Conservation (phyloP, 2,113 vertebrate genomes). For the Echinops telfairi region DNA sequence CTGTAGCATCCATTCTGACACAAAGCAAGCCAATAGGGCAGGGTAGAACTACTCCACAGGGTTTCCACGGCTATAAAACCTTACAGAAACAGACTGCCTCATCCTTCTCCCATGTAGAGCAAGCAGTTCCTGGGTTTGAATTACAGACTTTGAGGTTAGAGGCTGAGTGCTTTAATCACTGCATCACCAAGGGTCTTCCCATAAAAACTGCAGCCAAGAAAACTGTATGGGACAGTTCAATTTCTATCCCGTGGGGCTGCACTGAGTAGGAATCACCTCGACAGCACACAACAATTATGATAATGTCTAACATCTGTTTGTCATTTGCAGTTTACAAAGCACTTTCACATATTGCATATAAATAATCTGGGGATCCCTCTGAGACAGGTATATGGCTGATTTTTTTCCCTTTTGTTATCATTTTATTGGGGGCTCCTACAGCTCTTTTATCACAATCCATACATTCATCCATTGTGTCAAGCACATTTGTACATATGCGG, state of each 20-base stretch:
- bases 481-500: too few species aligned
- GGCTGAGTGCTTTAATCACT: not conserved
- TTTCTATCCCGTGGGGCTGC: not conserved
- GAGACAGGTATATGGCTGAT: not conserved
- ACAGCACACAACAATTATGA: not conserved
- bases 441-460: too few species aligned
- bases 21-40: not conserved
- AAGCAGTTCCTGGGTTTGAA: not conserved
- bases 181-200: too few species aligned
- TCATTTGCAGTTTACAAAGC: not conserved
- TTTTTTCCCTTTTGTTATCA: not conserved
- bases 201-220: not conserved
- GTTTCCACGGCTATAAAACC: not conserved
- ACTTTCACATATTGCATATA: not conserved
- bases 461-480: too few species aligned
- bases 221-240: not conserved
- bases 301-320: not conserved
- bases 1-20: too few species aligned
- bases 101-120: not conserved
- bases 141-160: not conserved
- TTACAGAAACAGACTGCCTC: not conserved
- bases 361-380: not conserved
- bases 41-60: not conserved
- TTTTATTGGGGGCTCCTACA: too few species aligned
- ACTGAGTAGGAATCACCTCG: not conserved